Evolutionary conservation across 1,140 invertebrate species (phyloP), one percentile per base, ranked within the genome.

Genomic region (Hypsibius dujardini): DNA sequence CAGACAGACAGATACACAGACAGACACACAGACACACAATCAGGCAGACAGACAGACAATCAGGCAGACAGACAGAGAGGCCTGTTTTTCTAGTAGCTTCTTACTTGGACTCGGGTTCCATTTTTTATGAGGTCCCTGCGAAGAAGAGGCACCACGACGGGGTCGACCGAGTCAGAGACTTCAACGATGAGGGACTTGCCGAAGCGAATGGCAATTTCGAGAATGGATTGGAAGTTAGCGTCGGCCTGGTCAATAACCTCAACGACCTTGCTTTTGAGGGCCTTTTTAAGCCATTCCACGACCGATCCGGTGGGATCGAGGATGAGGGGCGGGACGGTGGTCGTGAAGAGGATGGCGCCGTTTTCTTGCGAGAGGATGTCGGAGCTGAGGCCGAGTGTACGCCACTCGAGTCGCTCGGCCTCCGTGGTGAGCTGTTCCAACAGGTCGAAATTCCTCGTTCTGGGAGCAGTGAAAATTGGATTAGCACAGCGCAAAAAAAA

Each of bases 151-250:
- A 85, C 83, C 1, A 90, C 76, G n/a, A 85, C 77, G 2, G 87
- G 83, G 72, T 87, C 84, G 46, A 90, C 81, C 12, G 76, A 76
- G 74, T 85, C 84, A 1, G 86, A 82, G 74, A 97, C 92, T 76
- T 89, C 86, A 46, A 98, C 83, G 1, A 98, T 83, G 1, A 98
- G 77, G 0, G 87, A 86, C 80, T 98, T 97, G 1, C 93, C 92
- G 82, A 98, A 95, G 73, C 95, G 83, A 3, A 90, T 83, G 15
- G 90, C 88, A 60, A 95, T 82, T 77, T 98, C 95, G 1, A 98
- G 76, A 28, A 86, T 84, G 1, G 88, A 92, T 28, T 85, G 78
- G 73, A 96, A 88, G 75, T 88, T 90, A 0, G 86, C 79, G 76
- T 88, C 89, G 76, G 82, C 70, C 14, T 71, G 62, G 59, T 46